Conservation (phyloP, 2,113 vertebrate species). For the Poeciliopsis occidentalis region DNA sequence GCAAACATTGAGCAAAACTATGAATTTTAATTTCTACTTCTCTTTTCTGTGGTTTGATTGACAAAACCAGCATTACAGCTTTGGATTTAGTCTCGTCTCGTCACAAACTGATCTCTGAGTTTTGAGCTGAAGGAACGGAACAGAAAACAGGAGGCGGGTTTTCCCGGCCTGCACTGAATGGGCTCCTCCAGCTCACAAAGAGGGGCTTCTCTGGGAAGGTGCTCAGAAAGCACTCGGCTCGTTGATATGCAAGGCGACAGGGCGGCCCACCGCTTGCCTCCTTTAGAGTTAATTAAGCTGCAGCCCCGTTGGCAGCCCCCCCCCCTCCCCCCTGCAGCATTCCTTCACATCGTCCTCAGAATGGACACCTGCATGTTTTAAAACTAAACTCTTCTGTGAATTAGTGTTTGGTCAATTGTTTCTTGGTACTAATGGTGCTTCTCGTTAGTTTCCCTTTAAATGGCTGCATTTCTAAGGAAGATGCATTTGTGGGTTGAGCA, state of each 20-base stretch:
- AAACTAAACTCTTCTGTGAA: background rate
- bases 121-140: slow-evolving; percentile 42
- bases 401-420: background rate
- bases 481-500: slow-evolving; percentile 2
- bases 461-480: background rate
- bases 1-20: accelerated
- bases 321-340: slow-evolving; percentile 24
- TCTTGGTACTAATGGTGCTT: background rate
- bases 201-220: slow-evolving; percentile 81
- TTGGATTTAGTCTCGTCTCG: slow-evolving; percentile 2
- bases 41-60: background rate
- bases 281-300: slow-evolving; percentile 82
- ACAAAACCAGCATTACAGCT: slow-evolving; percentile 10
- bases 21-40: background rate
- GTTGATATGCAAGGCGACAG: slow-evolving; percentile 88
- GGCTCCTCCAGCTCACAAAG: slow-evolving; percentile 82
- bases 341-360: slow-evolving; percentile 39
- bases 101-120: slow-evolving; percentile 2
- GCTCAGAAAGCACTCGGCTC: slow-evolving; percentile 80
- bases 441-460: background rate
- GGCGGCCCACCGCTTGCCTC: slow-evolving; percentile 76
- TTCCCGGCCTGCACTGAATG: slow-evolving; percentile 68
- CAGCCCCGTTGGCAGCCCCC: slow-evolving; percentile 71
- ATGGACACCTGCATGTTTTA: slow-evolving; percentile 5
- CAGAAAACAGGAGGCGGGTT: slow-evolving; percentile 55